These are phyloP conservation scores for Sycophila sp. DNA, from an alignment of 1,140 invertebrate species.

Conservation along the genomic window DNA sequence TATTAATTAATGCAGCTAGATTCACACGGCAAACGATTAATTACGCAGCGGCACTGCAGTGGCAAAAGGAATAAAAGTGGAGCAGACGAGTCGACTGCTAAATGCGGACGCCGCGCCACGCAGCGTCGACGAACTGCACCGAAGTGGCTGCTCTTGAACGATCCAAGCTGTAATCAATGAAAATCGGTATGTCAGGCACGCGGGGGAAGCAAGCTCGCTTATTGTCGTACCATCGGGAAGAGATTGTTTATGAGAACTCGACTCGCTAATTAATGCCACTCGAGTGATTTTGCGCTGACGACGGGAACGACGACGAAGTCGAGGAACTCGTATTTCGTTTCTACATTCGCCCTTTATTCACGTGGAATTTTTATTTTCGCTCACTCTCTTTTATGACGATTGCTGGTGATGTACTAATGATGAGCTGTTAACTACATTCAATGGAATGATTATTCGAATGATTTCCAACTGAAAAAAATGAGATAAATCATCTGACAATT, in stretches of 20 bases:
- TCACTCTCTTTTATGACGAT: no score
- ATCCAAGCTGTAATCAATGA: background rate
- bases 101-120: no score
- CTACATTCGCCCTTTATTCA: background rate
- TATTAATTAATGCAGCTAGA: background rate
- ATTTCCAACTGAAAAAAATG: no score
- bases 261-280: conserved; percentile 20
- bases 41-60: background rate
- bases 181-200: conserved; percentile 4
- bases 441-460: no score
- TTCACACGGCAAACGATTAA: background rate
- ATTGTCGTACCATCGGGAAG: background rate
- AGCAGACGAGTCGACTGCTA: no score
- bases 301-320: background rate
- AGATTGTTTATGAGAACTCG: background rate
- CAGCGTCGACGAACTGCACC: no score
- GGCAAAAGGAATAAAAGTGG: background rate
- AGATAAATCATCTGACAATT: no score
- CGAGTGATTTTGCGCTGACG: background rate
- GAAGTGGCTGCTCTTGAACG: conserved; percentile 1
- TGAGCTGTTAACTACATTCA: no score
- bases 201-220: background rate
- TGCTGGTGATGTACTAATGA: no score
- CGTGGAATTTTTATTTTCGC: background rate
- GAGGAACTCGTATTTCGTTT: background rate